phyloP scores from a whole-genome alignment of 2,888 invertebrate genomes.

The Polymixis lichenea region DNA sequence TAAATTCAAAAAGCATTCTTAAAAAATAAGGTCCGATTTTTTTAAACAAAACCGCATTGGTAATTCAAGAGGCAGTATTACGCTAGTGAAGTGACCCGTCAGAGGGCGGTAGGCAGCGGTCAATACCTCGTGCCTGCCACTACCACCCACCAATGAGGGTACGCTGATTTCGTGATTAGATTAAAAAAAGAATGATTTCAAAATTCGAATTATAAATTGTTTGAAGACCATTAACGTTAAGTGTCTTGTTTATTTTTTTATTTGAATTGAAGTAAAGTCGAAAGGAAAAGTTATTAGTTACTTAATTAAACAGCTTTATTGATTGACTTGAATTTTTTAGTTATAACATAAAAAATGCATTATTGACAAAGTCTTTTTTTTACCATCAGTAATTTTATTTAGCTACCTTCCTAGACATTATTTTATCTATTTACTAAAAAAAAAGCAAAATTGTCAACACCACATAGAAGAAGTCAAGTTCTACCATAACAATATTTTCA shows the following conservation, averaged over 20 bases:
- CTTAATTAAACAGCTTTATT: neutral
- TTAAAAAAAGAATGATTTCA: slow-evolving; percentile 77
- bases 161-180: slow-evolving; percentile 82
- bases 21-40: slow-evolving; percentile 45
- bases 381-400: too few species aligned
- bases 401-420: too few species aligned
- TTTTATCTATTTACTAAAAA: neutral
- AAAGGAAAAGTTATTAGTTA: neutral
- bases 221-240: slow-evolving; percentile 41
- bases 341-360: too few species aligned
- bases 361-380: too few species aligned
- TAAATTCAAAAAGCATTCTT: slow-evolving; percentile 31
- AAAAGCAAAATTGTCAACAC: neutral
- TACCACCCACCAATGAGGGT: slow-evolving; percentile 80
- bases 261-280: neutral
- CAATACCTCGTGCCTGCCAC: slow-evolving; percentile 85
- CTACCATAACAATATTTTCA: slow-evolving; percentile 28
- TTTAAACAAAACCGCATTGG: slow-evolving; percentile 66
- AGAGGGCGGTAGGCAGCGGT: slow-evolving; percentile 76
- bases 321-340: too few species aligned
- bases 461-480: slow-evolving; percentile 19
- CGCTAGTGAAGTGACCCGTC: slow-evolving; percentile 73
- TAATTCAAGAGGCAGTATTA: slow-evolving; percentile 71
- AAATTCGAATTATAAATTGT: slow-evolving; percentile 71
- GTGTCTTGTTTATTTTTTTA: slow-evolving; percentile 6